Evolutionary conservation across 2,113 vertebrate genomes (phyloP), one percentile per base, ranked within the genome.

Genomic region (Ceyx melanurus): DNA sequence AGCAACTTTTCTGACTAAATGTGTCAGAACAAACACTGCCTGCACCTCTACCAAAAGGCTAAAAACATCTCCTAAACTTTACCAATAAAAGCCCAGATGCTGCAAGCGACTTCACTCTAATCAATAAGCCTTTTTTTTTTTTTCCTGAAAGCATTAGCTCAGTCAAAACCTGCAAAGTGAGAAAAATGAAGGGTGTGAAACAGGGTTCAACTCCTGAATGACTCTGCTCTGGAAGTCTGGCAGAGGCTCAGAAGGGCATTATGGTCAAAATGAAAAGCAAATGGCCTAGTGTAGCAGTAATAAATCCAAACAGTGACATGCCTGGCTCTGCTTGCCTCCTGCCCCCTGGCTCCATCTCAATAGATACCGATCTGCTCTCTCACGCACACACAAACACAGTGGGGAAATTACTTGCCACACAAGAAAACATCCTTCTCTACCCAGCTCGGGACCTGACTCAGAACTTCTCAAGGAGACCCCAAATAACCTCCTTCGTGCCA

Each of bases 121-220:
- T 97, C 95, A 93, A 93, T 95, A 95, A 56, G 65, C 40, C 86
- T 83, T 90, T 77, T 78, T 60, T 25, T 51, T 80, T 37, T 46
- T 64, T 88, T 58, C 93, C 37, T 89, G 81, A 94, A 91, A 93
- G 82, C 93, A 95, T 97, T 96, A 97, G 81, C 82, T 96, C 82
- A 88, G 54, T 93, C 76, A 95, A 95, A 96, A 96, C 87, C 76
- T 89, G 45, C 78, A 80, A 97, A 97, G 78, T 92, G 74, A 95
- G 91, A 96, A 97, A 95, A 96, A 94, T 90, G 92, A 96, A 93
- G 78, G 82, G 86, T 92, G 75, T 6, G 11, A 91, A 92, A 90
- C 93, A 85, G 82, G 76, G 95, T 81, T 83, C 11, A 7, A 25
- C 76, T 62, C 10, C 7, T 2, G 40, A 85, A 82, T 45, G 84